Conservation (phyloP, 2,888 invertebrate genomes). For the Melinopterus prodromus region DNA sequence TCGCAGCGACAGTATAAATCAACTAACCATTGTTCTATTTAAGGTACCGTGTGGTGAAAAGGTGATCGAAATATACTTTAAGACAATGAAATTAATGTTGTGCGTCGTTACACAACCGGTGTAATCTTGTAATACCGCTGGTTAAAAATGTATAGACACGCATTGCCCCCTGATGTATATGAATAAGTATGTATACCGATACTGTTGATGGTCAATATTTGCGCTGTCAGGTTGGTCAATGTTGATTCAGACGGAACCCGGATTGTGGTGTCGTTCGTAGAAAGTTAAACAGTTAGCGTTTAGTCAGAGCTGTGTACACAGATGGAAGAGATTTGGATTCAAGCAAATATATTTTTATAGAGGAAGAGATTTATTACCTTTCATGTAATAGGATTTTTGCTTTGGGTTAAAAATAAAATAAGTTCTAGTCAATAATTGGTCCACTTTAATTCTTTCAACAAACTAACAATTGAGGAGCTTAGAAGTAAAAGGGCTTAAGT, state of each 20-base stretch:
- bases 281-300: neutral
- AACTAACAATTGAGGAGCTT: no score
- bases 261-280: neutral
- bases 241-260: neutral
- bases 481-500: no score
- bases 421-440: no score
- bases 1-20: slow-evolving; percentile 32
- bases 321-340: no score
- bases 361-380: no score
- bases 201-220: neutral
- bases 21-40: slow-evolving; percentile 31
- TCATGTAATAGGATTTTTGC: no score
- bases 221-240: neutral
- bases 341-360: no score
- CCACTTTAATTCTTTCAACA: no score
- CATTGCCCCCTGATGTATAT: neutral
- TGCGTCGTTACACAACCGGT: neutral
- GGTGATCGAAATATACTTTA: slow-evolving; percentile 27
- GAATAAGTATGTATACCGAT: neutral
- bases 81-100: slow-evolving; percentile 31
- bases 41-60: slow-evolving; percentile 26
- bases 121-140: neutral
- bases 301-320: neutral
- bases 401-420: no score
- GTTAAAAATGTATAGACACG: slow-evolving; percentile 8